phyloP scores from a whole-genome alignment of 2,113 vertebrate genomes.

The Lucifuga dentata region DNA sequence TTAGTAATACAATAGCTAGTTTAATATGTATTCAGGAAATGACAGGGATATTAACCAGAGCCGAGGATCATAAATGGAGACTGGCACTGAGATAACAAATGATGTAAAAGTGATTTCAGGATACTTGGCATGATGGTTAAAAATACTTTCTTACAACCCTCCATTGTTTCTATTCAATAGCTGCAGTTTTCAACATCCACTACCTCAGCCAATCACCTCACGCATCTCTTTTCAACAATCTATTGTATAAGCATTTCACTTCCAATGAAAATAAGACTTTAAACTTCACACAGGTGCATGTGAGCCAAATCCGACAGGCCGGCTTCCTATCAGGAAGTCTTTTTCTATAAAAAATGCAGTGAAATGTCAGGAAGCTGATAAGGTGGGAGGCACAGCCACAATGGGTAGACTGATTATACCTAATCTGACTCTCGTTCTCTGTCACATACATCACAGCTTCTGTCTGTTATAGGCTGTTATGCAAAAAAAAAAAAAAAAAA shows the following conservation, averaged over 20 bases:
- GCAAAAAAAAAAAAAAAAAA: no score
- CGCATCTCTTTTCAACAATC: constrained; percentile 27
- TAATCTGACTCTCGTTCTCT: neutral
- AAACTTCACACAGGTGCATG: constrained; percentile 1
- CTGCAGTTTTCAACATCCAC: constrained; percentile 31
- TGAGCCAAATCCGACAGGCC: constrained; percentile 3
- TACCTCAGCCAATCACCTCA: constrained; percentile 13
- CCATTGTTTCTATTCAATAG: constrained; percentile 65
- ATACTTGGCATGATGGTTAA: constrained; percentile 48
- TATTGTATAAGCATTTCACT: constrained; percentile 40
- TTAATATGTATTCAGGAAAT: constrained; percentile 47
- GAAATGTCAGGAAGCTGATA: constrained; percentile 46
- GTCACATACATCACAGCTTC: neutral
- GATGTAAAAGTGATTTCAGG: constrained; percentile 32
- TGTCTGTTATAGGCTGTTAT: no score
- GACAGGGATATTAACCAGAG: constrained; percentile 43
- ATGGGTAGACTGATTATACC: neutral
- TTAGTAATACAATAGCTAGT: constrained; percentile 46
- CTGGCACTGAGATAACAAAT: constrained; percentile 26
- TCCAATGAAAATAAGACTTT: constrained; percentile 60
- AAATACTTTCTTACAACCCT: constrained; percentile 57
- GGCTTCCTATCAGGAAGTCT: constrained; percentile 55
- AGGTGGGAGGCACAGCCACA: neutral
- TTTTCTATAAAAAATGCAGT: constrained; percentile 10
- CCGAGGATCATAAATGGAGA: constrained; percentile 29